Conservation (phyloP, 2,888 invertebrate genomes). For the Lochmaea crataegi region DNA sequence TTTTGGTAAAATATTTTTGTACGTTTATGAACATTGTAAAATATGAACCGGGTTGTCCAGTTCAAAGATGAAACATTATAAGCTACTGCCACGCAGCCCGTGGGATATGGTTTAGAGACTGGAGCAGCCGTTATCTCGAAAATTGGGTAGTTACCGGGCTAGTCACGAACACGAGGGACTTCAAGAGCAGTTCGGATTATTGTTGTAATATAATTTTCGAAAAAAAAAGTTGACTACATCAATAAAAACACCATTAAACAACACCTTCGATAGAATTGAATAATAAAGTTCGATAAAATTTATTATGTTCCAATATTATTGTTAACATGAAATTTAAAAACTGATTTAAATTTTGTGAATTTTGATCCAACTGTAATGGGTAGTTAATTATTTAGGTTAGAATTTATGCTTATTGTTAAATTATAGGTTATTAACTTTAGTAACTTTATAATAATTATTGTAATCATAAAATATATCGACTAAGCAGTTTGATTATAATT, state of each 20-base stretch:
- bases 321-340: too few species aligned
- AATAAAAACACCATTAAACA: neutral
- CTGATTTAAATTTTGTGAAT: too few species aligned
- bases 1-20: constrained; percentile 28
- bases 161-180: constrained; percentile 41
- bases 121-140: constrained; percentile 38
- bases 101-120: constrained; percentile 20
- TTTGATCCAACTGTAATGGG: too few species aligned
- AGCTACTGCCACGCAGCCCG: constrained; percentile 27
- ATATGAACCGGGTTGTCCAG: constrained; percentile 45
- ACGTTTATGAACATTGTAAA: constrained; percentile 38
- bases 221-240: neutral
- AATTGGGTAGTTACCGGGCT: constrained; percentile 38
- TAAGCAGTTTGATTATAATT: too few species aligned
- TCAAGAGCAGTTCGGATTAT: constrained; percentile 32
- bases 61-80: constrained; percentile 44
- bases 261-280: too few species aligned
- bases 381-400: too few species aligned
- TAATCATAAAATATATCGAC: too few species aligned
- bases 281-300: too few species aligned
- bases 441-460: too few species aligned
- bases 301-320: too few species aligned
- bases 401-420: too few species aligned
- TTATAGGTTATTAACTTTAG: too few species aligned
- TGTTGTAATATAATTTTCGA: constrained; percentile 10